These are phyloP conservation scores for Hypercompe scribonia DNA, from an alignment of 2,888 invertebrate species.

Conservation along the genomic window DNA sequence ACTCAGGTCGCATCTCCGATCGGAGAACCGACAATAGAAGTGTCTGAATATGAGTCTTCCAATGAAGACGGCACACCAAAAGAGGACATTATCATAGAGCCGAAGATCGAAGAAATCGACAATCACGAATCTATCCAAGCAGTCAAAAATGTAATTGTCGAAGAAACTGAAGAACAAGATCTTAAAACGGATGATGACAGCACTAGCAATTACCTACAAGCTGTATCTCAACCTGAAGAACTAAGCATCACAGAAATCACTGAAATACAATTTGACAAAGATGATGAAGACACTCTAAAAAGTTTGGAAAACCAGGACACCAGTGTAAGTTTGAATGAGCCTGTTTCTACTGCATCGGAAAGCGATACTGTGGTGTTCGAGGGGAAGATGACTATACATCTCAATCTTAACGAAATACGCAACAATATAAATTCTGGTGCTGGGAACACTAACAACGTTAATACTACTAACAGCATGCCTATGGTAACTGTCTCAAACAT, in stretches of 20 bases:
- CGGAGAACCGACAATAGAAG: conserved; percentile 77
- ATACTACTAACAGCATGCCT: conserved; percentile 81
- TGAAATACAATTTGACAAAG: conserved; percentile 84
- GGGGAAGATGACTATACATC: conserved; percentile 85
- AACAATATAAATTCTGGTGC: conserved; percentile 81
- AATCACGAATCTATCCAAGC: conserved; percentile 62
- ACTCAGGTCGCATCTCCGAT: conserved; percentile 82
- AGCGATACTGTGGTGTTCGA: conserved; percentile 84
- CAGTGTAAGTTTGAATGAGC: conserved; percentile 86
- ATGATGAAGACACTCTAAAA: conserved; percentile 84
- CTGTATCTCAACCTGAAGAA: conserved; percentile 79
- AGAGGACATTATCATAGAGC: conserved; percentile 67
- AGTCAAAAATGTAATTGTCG: conserved; percentile 76
- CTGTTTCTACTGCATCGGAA: conserved; percentile 79
- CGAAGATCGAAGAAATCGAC: conserved; percentile 69
- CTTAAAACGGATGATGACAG: conserved; percentile 78
- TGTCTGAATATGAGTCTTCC: conserved; percentile 81
- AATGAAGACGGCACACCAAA: conserved; percentile 75
- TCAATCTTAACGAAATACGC: conserved; percentile 84
- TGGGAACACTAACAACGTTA: conserved; percentile 76
- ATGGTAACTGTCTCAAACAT: conserved; percentile 87
- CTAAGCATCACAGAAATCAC: conserved; percentile 79
- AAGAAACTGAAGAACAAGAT: conserved; percentile 80
- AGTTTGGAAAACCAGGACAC: conserved; percentile 85
- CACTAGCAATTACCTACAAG: conserved; percentile 80